Conservation (phyloP, 1,140 invertebrate species). For the Scylla paramamosain region DNA sequence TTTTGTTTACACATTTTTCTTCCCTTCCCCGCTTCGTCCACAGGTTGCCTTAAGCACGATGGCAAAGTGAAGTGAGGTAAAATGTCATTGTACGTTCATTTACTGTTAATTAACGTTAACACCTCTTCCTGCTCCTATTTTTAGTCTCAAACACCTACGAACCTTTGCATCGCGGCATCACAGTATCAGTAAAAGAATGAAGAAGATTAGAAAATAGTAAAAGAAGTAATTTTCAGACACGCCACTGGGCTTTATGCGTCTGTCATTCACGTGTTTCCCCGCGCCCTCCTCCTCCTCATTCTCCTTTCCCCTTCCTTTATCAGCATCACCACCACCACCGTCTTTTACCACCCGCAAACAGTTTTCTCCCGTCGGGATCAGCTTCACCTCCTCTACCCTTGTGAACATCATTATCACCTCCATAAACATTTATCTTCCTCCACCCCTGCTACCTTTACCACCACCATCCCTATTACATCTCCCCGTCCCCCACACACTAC, state of each 20-base stretch:
- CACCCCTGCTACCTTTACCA: background rate
- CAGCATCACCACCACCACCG: background rate
- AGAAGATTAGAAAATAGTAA: too few relatives aligned
- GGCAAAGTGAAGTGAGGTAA: background rate
- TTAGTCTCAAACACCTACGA: background rate
- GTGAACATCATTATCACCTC: too few relatives aligned
- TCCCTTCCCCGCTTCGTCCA: background rate
- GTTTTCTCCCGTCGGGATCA: too few relatives aligned
- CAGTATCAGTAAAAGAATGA: too few relatives aligned
- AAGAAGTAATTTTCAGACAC: too few relatives aligned
- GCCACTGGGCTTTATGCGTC: too few relatives aligned
- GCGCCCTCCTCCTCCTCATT: background rate
- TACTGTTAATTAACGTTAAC: background rate
- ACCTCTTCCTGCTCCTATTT: background rate
- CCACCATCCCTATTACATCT: background rate
- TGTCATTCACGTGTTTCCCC: background rate
- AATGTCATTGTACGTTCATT: background rate
- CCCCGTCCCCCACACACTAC: too few relatives aligned
- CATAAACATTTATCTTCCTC: background rate
- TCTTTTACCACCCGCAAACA: background rate
- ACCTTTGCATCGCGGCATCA: too few relatives aligned
- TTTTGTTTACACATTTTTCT: background rate
- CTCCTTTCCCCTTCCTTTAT: background rate
- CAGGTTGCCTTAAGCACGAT: background rate
- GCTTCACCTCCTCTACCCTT: too few relatives aligned